These are phyloP conservation scores for Pelodiscus sinensis DNA, from an alignment of 2,113 vertebrate species.

Conservation along the genomic window DNA sequence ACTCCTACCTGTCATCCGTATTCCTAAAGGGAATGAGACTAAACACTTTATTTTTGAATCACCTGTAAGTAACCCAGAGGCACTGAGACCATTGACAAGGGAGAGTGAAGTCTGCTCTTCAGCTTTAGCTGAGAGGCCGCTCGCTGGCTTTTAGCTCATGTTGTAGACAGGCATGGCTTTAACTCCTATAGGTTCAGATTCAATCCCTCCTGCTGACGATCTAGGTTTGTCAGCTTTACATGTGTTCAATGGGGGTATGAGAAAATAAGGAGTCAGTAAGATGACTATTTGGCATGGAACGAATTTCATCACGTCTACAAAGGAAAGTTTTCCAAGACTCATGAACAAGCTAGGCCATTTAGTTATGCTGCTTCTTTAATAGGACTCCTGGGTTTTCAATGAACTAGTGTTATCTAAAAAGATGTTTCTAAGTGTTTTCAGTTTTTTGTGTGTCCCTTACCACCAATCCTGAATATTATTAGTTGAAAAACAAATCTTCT, in stretches of 20 bases:
- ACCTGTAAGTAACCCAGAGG: too few species aligned
- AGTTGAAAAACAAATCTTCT: background rate
- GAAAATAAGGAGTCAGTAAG: background rate
- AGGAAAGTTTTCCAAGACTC: constrained; percentile 1
- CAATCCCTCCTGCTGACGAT: too few species aligned
- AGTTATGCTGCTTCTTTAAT: background rate
- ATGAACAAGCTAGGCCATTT: background rate
- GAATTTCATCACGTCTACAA: background rate
- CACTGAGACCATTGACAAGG: too few species aligned
- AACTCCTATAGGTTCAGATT: too few species aligned
- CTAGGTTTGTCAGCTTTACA: too few species aligned
- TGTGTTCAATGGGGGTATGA: background rate
- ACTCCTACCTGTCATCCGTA: background rate
- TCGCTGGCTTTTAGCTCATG: too few species aligned
- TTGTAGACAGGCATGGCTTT: too few species aligned
- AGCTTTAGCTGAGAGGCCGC: too few species aligned
- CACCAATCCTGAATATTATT: background rate
- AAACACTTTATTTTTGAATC: background rate
- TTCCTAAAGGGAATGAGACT: background rate
- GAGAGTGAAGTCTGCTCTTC: too few species aligned
- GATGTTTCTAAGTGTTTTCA: background rate
- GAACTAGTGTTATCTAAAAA: background rate
- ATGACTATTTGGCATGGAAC: background rate
- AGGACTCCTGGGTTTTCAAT: background rate
- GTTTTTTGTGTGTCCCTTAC: constrained; percentile 18